Evolutionary conservation across 2,797 vertebrate species (phyloP).

Genomic region (Labroides dimidiatus): DNA sequence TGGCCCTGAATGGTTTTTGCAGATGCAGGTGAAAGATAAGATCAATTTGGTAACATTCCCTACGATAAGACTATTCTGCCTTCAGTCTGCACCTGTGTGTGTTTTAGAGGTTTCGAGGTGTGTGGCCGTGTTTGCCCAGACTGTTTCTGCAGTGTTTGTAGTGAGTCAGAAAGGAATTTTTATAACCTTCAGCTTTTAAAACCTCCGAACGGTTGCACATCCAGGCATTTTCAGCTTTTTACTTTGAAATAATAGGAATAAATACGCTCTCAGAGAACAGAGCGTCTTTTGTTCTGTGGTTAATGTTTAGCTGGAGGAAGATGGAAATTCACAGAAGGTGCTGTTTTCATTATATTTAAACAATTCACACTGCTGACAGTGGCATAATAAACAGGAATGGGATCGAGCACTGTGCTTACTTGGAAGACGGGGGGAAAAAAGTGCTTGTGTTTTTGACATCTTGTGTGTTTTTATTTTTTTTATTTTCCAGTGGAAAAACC

Average conservation of each 20-base stretch:
- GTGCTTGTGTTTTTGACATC: neutral
- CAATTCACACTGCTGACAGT: neutral
- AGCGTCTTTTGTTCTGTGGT: constrained; percentile 28
- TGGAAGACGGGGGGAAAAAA: no score
- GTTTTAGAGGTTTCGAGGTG: constrained; percentile 52
- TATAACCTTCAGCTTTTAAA: constrained; percentile 4
- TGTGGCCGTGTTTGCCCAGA: constrained; percentile 13
- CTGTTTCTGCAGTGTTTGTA: constrained; percentile 11
- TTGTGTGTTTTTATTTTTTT: neutral
- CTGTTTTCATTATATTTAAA: neutral
- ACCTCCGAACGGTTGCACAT: neutral
- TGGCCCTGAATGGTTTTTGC: no score
- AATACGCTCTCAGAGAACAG: neutral
- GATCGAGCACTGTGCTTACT: no score
- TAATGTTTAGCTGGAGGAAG: constrained; percentile 35
- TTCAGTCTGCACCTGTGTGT: neutral
- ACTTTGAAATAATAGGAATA: neutral
- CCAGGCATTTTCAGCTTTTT: neutral
- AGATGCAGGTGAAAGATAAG: neutral
- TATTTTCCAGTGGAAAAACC: constrained; percentile 91
- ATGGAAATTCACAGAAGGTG: neutral
- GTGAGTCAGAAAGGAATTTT: constrained; percentile 35
- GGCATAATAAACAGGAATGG: no score
- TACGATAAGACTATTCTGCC: neutral
- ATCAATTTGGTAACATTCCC: neutral